Evolutionary conservation across 2,113 vertebrate genomes (phyloP).

Genomic region (Melospiza georgiana): DNA sequence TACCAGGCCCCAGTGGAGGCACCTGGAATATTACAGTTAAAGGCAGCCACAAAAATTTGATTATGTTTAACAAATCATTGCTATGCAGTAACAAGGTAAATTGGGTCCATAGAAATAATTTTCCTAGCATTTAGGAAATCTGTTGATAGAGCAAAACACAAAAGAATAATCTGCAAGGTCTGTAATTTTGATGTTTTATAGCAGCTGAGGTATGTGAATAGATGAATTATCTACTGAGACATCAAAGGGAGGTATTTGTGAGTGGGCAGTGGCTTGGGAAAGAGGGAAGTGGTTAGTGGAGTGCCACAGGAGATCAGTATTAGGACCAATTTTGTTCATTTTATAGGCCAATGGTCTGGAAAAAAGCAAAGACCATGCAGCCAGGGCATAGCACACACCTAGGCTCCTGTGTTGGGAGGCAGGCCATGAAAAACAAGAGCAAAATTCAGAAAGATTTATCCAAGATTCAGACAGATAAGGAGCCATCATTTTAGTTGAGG

Average conservation of each 20-base stretch:
- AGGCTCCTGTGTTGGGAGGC: background rate
- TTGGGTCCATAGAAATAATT: conserved; percentile 21
- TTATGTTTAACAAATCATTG: conserved; percentile 48
- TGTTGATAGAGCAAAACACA: conserved; percentile 53
- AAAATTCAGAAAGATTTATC: background rate
- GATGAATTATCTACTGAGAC: conserved; percentile 55
- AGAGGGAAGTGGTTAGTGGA: conserved; percentile 54
- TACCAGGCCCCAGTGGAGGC: background rate
- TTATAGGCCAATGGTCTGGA: conserved; percentile 59
- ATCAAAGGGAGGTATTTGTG: conserved; percentile 57
- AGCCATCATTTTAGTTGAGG: background rate
- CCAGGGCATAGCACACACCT: background rate
- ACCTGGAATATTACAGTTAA: conserved; percentile 38
- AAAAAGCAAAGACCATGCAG: conserved; percentile 25
- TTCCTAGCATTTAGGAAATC: conserved; percentile 40
- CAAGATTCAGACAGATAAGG: background rate
- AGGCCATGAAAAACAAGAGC: background rate
- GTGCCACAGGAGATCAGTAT: conserved; percentile 34
- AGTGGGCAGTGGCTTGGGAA: conserved; percentile 46
- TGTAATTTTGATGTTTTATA: conserved; percentile 49
- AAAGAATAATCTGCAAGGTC: conserved; percentile 56
- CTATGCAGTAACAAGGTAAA: conserved; percentile 37
- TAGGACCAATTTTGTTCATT: conserved; percentile 64
- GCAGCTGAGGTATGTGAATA: conserved; percentile 48
- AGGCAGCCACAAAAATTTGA: conserved; percentile 50